A percentile compares a stretch with the other conserved stretches of the same genome.
phyloP scores from a whole-genome alignment of 2,113 vertebrate species.

The Parotia lawesii region DNA sequence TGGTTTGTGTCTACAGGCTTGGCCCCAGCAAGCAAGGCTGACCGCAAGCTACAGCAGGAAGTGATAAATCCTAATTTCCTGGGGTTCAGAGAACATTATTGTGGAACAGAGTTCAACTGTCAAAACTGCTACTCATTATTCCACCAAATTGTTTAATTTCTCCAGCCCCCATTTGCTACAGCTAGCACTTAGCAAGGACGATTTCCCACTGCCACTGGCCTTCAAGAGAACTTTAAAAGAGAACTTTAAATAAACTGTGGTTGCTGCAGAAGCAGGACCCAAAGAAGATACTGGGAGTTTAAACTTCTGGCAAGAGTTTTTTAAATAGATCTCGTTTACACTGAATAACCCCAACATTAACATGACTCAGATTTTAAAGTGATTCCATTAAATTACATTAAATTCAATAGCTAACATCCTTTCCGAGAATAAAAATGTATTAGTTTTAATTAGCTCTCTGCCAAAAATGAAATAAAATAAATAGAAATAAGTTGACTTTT shows the following conservation, averaged over 20 bases:
- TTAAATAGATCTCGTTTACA: neutral
- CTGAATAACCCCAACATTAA: neutral
- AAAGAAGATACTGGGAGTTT: neutral
- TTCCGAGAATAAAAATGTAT: neutral
- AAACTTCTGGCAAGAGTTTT: neutral
- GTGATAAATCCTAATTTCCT: neutral
- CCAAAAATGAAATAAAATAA: constrained; percentile 2
- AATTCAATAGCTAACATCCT: neutral
- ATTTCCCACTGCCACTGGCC: neutral
- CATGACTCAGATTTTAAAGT: neutral
- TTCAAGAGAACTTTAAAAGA: neutral
- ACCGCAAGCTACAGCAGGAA: neutral
- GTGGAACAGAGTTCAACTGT: neutral
- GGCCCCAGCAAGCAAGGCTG: neutral
- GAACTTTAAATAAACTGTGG: neutral
- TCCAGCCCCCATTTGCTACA: neutral
- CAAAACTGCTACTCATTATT: neutral
- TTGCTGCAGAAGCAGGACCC: neutral
- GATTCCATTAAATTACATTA: neutral
- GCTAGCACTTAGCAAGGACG: neutral
- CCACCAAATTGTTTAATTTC: neutral
- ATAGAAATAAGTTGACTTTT: neutral
- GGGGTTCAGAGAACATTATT: neutral
- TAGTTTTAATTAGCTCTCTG: constrained; percentile 9
- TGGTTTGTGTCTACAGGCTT: neutral